Evolutionary conservation across 2,113 vertebrate species (phyloP), one percentile per base, ranked within the genome.

Genomic region (Oreochromis tanganicae): DNA sequence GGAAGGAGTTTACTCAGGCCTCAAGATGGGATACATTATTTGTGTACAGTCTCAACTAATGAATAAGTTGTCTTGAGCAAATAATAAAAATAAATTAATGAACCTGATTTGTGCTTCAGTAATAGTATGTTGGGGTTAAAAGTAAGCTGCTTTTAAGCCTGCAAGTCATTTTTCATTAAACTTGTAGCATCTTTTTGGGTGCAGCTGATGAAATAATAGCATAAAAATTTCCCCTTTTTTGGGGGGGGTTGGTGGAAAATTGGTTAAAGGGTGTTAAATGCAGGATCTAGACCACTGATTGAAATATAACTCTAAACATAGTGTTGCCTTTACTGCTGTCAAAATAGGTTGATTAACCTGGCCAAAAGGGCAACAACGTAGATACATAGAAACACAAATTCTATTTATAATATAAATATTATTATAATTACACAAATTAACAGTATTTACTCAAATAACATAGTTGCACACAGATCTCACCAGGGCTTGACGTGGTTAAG

Each of bases 21-120:
- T 94, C 87, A 91, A 85, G 87, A 85, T 87, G 87, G 92, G 88
- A 88, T 89, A 91, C 88, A 85, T 66, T 82, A 91, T 91, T 85
- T 93, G 92, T 96, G 93, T 95, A 93, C 92, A 93, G 90, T 94
- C 91, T 95, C 90, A 94, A 89, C 88, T 94, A 87, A 93, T 92
- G 46, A 88, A 86, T 89, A 91, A 82, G 68, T 89, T 92, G 88
- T 93, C 92, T 94, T 80, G 66, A 90, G 87, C 88, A 94, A 94
- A 95, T 85, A 87, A 90, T 93, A 81, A 92, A 66, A 96, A 93
- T 93, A 94, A 94, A 87, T 92, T 87, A 92, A 94, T 89, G 73
- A 85, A 87, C 89, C 71, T 32, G 48, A 86, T 52, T 78, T 75
- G 24, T 75, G 24, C 14, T 48, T 48, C 24, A 29, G 71, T 75